Evolutionary conservation across 2,888 invertebrate species (phyloP), one percentile per base, ranked within the genome.

Genomic region (Dryobota labecula): DNA sequence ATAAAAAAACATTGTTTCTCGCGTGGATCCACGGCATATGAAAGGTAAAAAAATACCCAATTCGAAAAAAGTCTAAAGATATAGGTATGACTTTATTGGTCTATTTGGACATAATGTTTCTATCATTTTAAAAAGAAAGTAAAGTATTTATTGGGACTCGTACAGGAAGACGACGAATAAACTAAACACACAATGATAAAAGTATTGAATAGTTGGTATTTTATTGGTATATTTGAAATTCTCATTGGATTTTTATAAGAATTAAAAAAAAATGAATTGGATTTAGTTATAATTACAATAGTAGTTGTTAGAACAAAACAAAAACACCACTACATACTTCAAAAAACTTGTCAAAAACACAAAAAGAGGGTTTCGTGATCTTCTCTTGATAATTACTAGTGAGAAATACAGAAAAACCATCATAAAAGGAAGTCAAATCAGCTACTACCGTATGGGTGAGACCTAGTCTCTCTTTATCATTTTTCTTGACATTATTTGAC

Each of bases 361-460:
- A 70, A 69, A 82, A 82, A 82, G 64, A 78, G 13, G 24, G 51
- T 54, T 67, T 24, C 0, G 13, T 13, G 2, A 0, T 0, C 24
- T 18, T 57, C 15, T 18, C 0, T 9, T 6, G 1, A 33, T 13
- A 8, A 8, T 4, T 6, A 11, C 0, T 3, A 4, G 8, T 20
- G 15, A 24, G 20, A 62, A 73, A 49, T 66, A 27, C 18, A 15
- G 24, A 27, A 49, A 36, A 73, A 24, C 0, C 0, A 54, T 5
- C 47, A 61, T 61, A 94, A 95, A 95, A 93, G 93, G 91, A 94
- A 91, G 95, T 95, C 95, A 88, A 91, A 93, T 93, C 84, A 94
- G 95, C 95, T 95, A 95, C 95, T 94, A 85, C 87, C 92, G 94
- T 94, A 94, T 92, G 92, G 94, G 86, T 94, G 95, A 95, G 94